Base-by-base conservation (phyloP, 2,797 vertebrate genomes). In the Brachymystax lenok region DNA sequence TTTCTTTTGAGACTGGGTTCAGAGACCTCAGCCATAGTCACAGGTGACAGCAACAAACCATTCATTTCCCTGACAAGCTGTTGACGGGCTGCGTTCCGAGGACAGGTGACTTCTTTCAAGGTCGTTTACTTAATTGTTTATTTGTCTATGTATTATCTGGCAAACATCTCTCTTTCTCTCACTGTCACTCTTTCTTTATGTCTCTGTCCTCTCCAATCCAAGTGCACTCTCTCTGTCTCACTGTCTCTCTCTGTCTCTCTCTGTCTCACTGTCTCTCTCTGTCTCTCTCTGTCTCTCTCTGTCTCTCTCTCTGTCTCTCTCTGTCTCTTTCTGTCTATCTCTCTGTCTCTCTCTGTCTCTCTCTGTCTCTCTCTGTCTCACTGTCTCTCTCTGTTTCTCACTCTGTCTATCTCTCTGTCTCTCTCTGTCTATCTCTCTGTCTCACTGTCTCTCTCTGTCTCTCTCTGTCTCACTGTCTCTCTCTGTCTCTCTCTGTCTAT, bases 31-130 rank as follows among this genome's bases (percentile, higher is more conserved):
- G 94, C 94, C 93, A 93, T 92, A 93, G 94, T 95, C 94, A 94
- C 94, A 90, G 91, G 93, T 93, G 91, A 91, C 94, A 93, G 94
- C 96, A 96, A 96, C 96, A 97, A 96, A 94, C 95, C 96, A 96
- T 98, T 97, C 96, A 97, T 97, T 97, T 96, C 95, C 94, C 95
- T 96, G 95, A 97, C 96, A 95, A 96, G 94, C 95, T 95, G 96
- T 96, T 90, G 91, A 88, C 56, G 35, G 21, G 13, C 89, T 87
- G 88, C 90, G 90, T 90, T 92, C 93, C 92, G 93, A 93, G 90
- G 90, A 94, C 93, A 93, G 93, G 94, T 95, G 94, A 96, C 95
- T 95, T 96, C 92, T 93, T 91, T 91, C 95, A 96, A 89, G 94
- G 94, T 94, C 95, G 92, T 94, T 92, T 91, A 90, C 89, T 88